A percentile compares a stretch with the other conserved stretches of the same genome.
Evolutionary conservation across 2,888 invertebrate genomes (phyloP).

Genomic region (Tinea trinotella): DNA sequence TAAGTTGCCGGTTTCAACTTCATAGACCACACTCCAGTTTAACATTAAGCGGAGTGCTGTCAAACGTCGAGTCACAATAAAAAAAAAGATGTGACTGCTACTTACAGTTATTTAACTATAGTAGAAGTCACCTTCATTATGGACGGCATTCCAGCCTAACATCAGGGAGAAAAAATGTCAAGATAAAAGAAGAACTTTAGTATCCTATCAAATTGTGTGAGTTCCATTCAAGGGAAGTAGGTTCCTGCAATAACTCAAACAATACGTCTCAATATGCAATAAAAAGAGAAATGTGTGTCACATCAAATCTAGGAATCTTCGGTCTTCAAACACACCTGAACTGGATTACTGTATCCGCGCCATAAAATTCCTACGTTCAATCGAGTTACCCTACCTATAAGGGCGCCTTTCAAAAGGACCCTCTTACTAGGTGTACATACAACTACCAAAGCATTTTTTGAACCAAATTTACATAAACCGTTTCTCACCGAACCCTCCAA

Average conservation of each 20-base stretch:
- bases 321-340: constrained; percentile 23
- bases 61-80: too few species aligned
- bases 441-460: constrained; percentile 37
- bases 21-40: too few species aligned
- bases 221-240: background rate
- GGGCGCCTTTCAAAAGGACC: constrained; percentile 54
- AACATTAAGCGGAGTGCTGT: too few species aligned
- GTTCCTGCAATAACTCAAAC: constrained; percentile 48
- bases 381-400: constrained; percentile 40
- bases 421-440: constrained; percentile 40
- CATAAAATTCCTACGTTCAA: constrained; percentile 58
- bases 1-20: too few species aligned
- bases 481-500: constrained; percentile 29
- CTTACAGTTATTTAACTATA: too few species aligned
- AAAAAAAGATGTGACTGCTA: too few species aligned
- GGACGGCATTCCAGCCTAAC: too few species aligned
- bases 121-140: too few species aligned
- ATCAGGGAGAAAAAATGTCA: too few species aligned
- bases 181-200: too few species aligned
- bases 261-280: constrained; percentile 69
- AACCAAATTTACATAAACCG: constrained; percentile 48
- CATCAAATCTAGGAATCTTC: constrained; percentile 16
- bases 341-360: constrained; percentile 61
- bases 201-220: too few species aligned
- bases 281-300: constrained; percentile 33